A percentile compares a stretch with the other conserved stretches of the same genome.
Evolutionary conservation across 2,113 vertebrate species (phyloP).

Genomic region (Todiramphus chloris): DNA sequence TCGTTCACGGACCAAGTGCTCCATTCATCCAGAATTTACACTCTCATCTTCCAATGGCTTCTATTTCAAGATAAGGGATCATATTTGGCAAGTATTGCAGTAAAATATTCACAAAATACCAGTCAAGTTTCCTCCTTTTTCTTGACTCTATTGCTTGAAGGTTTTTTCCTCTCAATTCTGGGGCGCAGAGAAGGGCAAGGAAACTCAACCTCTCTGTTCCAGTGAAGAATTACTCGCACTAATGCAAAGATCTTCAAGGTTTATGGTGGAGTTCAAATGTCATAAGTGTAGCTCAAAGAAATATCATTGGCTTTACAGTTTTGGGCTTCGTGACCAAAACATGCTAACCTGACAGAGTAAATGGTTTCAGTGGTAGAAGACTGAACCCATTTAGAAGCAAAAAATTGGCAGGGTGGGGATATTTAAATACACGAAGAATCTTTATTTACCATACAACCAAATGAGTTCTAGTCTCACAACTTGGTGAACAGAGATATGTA

Average conservation of each 20-base stretch:
- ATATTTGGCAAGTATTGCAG: not conserved
- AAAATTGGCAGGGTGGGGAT: not conserved
- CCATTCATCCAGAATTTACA: not conserved
- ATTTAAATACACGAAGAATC: not conserved
- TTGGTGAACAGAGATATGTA: too few species aligned
- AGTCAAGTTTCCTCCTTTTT: not conserved
- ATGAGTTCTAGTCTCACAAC: too few species aligned
- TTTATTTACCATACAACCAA: not conserved
- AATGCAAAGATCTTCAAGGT: not conserved
- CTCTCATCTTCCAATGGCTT: not conserved
- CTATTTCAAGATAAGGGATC: not conserved
- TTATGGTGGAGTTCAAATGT: not conserved
- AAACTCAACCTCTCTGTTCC: not conserved
- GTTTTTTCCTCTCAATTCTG: not conserved
- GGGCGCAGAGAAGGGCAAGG: not conserved
- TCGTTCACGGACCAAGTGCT: not conserved
- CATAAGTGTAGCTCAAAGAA: not conserved
- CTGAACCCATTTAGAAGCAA: not conserved
- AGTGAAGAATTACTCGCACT: not conserved
- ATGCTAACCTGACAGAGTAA: not conserved
- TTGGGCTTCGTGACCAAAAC: not conserved
- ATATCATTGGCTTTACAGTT: not conserved
- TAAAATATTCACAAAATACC: not conserved
- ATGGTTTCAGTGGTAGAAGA: not conserved
- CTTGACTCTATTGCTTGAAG: not conserved